Evolutionary conservation across 2,888 invertebrate genomes (phyloP), one percentile per base, ranked within the genome.

Genomic region (Eremobia ochroleuca): DNA sequence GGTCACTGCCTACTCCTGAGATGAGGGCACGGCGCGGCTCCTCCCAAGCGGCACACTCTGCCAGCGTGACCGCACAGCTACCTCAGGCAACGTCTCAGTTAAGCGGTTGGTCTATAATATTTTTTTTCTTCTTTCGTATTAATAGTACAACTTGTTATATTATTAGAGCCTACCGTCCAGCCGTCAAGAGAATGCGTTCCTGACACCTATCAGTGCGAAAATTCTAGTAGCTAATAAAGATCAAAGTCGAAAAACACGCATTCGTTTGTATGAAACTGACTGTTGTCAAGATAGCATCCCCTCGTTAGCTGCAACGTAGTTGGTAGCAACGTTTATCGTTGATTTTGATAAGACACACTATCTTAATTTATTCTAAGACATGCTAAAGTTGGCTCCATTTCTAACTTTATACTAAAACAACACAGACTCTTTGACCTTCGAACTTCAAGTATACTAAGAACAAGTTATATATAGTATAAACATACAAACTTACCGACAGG

Each of bases 401-500:
- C 46, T 49, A 77, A 69, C 40, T 31, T 31, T 6, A 79, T 40
- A 79, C 69, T 70, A 52, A 73, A 49, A 40, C 31, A 25, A 77
- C 81, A 73, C 49, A 73, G n/a, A 49, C 55, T 49, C n/a, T n/a
- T 8, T 73, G 40, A 58, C 74, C 77, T 78, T 81, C 40, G 25
- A 78, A 73, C 81, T 78, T 11, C 4, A 74, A 81, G 75, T 81
- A 74, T 21, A 49, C 34, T 73, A 75, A 59, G 52, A 81, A 65
- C 40, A 65, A 78, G 82, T 81, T 78, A 52, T 52, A 2, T 49
- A 9, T 25, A 52, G 3, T 11, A 52, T 21, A 59, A 81, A 81
- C 58, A 78, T 11, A 43, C 11, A 13, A 61, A 85, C 95, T 97
- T 91, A 92, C 97, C 95, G 37, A 97, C 92, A 59, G 96, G 97